Percentiles rank a stretch among this genome's conserved stretches.
These are phyloP conservation scores for Bambusicola thoracicus DNA, from an alignment of 2,113 vertebrate genomes.

Conservation along the genomic window DNA sequence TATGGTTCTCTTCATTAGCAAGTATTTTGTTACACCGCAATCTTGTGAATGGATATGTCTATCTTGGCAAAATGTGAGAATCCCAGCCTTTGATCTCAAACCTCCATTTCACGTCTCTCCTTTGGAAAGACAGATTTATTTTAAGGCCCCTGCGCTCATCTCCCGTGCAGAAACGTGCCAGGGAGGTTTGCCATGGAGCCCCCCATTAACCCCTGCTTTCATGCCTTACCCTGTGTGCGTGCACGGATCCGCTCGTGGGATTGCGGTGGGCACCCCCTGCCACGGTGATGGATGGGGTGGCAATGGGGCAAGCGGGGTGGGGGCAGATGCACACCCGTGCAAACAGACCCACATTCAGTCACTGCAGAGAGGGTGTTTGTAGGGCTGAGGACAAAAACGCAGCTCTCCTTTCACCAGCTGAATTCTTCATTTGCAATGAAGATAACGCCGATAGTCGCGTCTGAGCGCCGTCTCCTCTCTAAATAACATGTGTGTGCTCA, in stretches of 20 bases:
- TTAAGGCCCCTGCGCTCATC: constrained; percentile 40
- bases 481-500: constrained; percentile 67
- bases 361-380: constrained; percentile 43
- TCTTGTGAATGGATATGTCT: constrained; percentile 63
- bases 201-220: background rate
- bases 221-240: background rate
- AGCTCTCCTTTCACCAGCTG: constrained; percentile 33
- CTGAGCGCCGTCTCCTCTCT: constrained; percentile 54
- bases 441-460: constrained; percentile 9
- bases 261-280: background rate
- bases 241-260: background rate
- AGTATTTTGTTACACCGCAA: constrained; percentile 70
- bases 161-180: background rate
- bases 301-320: background rate
- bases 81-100: constrained; percentile 67
- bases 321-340: background rate
- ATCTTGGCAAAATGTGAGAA: constrained; percentile 64
- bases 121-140: constrained; percentile 69
- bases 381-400: constrained; percentile 43
- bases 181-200: background rate
- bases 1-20: constrained; percentile 71
- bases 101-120: constrained; percentile 30
- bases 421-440: constrained; percentile 64
- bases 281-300: background rate
- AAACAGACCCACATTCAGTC: constrained; percentile 24